phyloP scores from a whole-genome alignment of 2,797 vertebrate species.

The Halcyon chelicuti region DNA sequence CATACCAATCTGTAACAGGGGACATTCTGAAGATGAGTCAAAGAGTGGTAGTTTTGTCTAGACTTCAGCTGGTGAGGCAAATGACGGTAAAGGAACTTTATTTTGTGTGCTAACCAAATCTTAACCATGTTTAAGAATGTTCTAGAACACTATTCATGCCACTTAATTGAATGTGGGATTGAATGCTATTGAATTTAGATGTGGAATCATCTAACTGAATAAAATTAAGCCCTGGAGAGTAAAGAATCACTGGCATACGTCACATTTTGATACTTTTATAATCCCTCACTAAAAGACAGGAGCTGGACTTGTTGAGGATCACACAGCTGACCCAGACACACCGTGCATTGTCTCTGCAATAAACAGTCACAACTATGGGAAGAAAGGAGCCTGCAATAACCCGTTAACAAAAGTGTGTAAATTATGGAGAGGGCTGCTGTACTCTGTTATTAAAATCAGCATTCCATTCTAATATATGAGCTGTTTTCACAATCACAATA shows the following conservation, averaged over 20 bases:
- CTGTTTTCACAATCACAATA: background rate
- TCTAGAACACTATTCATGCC: background rate
- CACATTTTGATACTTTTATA: background rate
- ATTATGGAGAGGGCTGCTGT: background rate
- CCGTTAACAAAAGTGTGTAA: background rate
- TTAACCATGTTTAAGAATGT: background rate
- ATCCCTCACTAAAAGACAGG: background rate
- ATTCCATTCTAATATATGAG: background rate
- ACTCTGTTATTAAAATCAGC: background rate
- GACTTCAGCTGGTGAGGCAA: background rate
- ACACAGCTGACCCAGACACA: background rate
- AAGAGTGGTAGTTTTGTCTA: background rate
- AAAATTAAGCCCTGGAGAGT: background rate
- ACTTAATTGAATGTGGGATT: background rate
- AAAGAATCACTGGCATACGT: background rate
- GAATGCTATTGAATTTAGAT: background rate
- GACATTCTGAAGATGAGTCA: background rate
- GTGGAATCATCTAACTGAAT: background rate
- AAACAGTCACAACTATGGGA: background rate
- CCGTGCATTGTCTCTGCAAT: accelerated
- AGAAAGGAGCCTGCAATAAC: background rate
- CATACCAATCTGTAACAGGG: background rate
- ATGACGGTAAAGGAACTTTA: background rate
- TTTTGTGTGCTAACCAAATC: background rate
- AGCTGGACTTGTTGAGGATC: background rate